Evolutionary conservation across 1,140 invertebrate genomes (phyloP), one percentile per base, ranked within the genome.

Genomic region (Drosophila kohkoa): DNA sequence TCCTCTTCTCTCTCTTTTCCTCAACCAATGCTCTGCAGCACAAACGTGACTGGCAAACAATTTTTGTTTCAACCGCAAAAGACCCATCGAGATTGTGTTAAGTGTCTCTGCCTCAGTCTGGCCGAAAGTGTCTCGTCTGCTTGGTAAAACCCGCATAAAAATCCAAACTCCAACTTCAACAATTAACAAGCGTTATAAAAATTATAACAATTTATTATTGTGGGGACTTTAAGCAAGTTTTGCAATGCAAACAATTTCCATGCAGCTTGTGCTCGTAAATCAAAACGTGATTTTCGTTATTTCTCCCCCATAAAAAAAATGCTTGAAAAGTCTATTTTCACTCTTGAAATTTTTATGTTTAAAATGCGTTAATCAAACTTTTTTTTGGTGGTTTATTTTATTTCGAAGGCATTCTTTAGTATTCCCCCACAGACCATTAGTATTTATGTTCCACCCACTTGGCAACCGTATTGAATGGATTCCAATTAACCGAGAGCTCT

Each of bases 31-130:
- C 16, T 32, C 75, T 83, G 81, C 81, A 85, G 52, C 81, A 85
- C 75, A 85, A 81, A 85, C 82, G 82, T 85, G 82, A 85, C 82
- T 86, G 75, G 82, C 82, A 81, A 78, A 86, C 82, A 85, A 77
- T 86, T 85, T 86, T 64, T 52, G 71, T 81, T 81, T 86, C 63
- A 85, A 72, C 77, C 74, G 69, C 81, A 83, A 67, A 52, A 77
- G 70, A 73, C 69, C 74, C 73, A 81, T 62, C 63, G 65, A 77
- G 74, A 77, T 81, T 66, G 77, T 66, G 58, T 81, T 77, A 82
- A 81, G 75, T 79, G 62, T 65, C 46, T 20, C 11, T 15, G 13
- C 13, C 41, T 20, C 41, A 13, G 8, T 55, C 16, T 55, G 45
- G 11, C 65, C 46, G 2, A 28, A 16, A 60, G 72, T 25, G 20